These are phyloP conservation scores for Carassius gibelio DNA, from an alignment of 2,113 vertebrate genomes.

Conservation along the genomic window DNA sequence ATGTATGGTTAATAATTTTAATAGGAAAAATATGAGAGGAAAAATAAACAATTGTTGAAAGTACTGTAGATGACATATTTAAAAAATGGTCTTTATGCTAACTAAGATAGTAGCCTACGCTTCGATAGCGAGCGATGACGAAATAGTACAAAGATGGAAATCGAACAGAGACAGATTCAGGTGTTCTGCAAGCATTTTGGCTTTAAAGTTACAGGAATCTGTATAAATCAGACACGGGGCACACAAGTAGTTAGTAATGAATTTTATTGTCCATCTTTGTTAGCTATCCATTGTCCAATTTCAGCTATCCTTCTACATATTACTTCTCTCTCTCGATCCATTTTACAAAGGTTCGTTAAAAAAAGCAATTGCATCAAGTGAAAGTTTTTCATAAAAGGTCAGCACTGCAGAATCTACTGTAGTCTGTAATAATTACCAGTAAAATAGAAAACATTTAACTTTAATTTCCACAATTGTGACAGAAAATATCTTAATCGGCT, in stretches of 20 bases:
- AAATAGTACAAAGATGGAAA: too few species aligned
- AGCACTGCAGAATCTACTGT: not conserved
- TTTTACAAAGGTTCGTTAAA: not conserved
- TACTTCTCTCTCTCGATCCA: not conserved
- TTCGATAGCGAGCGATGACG: too few species aligned
- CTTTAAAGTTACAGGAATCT: too few species aligned
- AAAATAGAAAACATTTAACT: not conserved
- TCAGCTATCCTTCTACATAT: not conserved
- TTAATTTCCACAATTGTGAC: not conserved
- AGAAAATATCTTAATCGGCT: not conserved
- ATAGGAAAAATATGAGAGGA: not conserved
- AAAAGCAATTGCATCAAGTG: not conserved
- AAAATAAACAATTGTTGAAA: too few species aligned
- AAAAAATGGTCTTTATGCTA: too few species aligned
- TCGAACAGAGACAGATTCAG: too few species aligned
- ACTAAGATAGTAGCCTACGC: too few species aligned
- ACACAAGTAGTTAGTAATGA: not conserved
- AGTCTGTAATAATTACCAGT: not conserved
- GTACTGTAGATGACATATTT: too few species aligned
- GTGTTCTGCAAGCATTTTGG: too few species aligned
- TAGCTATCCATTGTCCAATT: not conserved
- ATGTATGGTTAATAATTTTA: not conserved
- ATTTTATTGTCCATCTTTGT: conserved; percentile 9
- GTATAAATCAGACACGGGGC: not conserved
- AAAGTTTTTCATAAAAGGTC: not conserved